Evolutionary conservation across 2,113 vertebrate genomes (phyloP).

Genomic region (Tonatia bakeri): DNA sequence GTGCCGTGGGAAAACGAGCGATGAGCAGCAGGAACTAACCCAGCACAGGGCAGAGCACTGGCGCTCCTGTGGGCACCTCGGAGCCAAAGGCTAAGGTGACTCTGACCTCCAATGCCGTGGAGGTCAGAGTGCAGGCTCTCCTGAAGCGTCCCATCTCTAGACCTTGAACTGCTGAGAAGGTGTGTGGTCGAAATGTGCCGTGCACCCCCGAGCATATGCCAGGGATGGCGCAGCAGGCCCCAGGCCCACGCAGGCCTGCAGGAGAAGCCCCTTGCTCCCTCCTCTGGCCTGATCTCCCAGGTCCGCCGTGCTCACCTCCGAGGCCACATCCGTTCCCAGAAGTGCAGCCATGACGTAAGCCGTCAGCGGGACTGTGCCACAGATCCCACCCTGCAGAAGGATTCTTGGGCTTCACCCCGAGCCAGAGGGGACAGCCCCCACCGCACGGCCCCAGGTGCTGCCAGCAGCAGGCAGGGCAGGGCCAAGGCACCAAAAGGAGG

Average conservation of each 20-base stretch:
- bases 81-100: background rate
- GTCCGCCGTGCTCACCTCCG: slow-evolving; percentile 82
- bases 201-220: accelerated
- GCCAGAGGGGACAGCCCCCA: background rate
- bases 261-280: accelerated
- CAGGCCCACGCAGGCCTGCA: background rate
- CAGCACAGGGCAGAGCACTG: background rate
- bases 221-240: background rate
- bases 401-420: background rate
- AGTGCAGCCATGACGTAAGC: slow-evolving; percentile 92
- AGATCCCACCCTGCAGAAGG: slow-evolving; percentile 88
- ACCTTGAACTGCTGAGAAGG: no score
- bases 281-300: background rate
- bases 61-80: background rate
- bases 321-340: slow-evolving; percentile 89
- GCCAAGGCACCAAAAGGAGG: background rate
- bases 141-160: background rate
- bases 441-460: accelerated
- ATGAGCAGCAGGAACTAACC: background rate
- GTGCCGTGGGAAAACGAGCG: background rate
- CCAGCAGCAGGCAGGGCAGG: accelerated
- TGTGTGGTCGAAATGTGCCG: background rate
- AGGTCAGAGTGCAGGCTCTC: background rate
- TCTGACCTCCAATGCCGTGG: background rate
- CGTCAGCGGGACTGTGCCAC: slow-evolving; percentile 91